These are phyloP conservation scores for Pollenia amentaria DNA, from an alignment of 2,888 invertebrate genomes.

Conservation along the genomic window DNA sequence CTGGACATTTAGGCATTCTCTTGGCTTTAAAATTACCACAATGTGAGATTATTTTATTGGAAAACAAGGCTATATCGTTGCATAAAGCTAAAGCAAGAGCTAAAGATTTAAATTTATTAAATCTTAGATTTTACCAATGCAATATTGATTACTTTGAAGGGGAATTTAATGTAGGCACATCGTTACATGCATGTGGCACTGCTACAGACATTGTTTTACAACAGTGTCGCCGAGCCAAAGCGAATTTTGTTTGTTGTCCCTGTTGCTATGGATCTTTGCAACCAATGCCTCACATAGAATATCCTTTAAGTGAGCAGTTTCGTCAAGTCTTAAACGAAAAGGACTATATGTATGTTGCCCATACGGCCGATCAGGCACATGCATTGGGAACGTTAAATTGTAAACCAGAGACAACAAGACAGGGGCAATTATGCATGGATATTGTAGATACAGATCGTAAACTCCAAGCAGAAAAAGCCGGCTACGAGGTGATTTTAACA, in stretches of 20 bases:
- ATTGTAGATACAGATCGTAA: slow-evolving; percentile 94
- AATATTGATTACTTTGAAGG: slow-evolving; percentile 95
- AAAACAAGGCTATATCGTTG: slow-evolving; percentile 96
- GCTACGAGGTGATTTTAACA: slow-evolving; percentile 90
- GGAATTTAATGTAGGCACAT: slow-evolving; percentile 93
- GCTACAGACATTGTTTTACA: slow-evolving; percentile 96
- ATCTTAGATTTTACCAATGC: slow-evolving; percentile 93
- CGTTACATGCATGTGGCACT: slow-evolving; percentile 97
- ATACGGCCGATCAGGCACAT: slow-evolving; percentile 97
- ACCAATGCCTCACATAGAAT: slow-evolving; percentile 90
- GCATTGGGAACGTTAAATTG: slow-evolving; percentile 85
- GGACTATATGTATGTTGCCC: slow-evolving; percentile 92
- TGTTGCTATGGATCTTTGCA: slow-evolving; percentile 97
- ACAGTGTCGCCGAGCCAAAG: slow-evolving; percentile 90
- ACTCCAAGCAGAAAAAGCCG: slow-evolving; percentile 89
- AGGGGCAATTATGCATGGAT: slow-evolving; percentile 94
- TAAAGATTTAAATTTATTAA: slow-evolving; percentile 87
- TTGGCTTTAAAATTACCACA: slow-evolving; percentile 92
- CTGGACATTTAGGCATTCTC: slow-evolving; percentile 95
- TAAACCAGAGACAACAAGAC: slow-evolving; percentile 84
- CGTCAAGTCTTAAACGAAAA: slow-evolving; percentile 84
- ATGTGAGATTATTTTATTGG: slow-evolving; percentile 92
- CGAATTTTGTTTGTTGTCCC: slow-evolving; percentile 95
- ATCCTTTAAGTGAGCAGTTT: slow-evolving; percentile 91
- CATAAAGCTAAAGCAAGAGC: slow-evolving; percentile 90